Evolutionary conservation across 2,113 vertebrate genomes (phyloP), one percentile per base, ranked within the genome.

Genomic region (Cisticola juncidis): DNA sequence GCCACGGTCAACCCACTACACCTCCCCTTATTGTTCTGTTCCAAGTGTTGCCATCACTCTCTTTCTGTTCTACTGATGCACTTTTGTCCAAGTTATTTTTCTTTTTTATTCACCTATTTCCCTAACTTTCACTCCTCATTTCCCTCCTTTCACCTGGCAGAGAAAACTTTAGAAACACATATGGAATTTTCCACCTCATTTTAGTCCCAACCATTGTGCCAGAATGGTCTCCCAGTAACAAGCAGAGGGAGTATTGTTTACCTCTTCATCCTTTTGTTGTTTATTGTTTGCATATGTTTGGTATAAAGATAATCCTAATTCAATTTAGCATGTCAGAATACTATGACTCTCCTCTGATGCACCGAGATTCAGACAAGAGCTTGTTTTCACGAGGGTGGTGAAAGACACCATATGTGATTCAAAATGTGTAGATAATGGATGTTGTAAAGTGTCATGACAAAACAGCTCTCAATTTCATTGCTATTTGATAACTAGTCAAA

Each of bases 121-220:
- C 19, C 71, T 72, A 77, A 9, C 9, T 70, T 91, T 73, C 25
- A 42, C 25, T 45, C 33, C 12, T 62, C 56, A 38, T 4, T 79
- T 16, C 16, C 14, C 12, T 71, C 6, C 12, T 71, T 62, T 74
- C n/a, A 51, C 16, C 8, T 38, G 22, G 9, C 23, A 68, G 23
- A 47, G 57, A 70, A 58, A 79, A 11, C 6, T 24, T 89, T 74
- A 64, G 31, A 58, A 91, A 78, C 15, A 25, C 7, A 53, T 40
- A 16, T 73, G 23, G 14, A 84, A 78, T 20, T 31, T 15, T 38
- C 21, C 15, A 60, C 17, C 11, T 86, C 35, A 40, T 57, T 45
- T 51, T 76, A 28, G 11, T 68, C 31, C 13, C 26, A 50, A 10
- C 0, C 0, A 5, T 61, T 12, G 3, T 35, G 28, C 21, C 44